Evolutionary conservation across 1,140 invertebrate species (phyloP).

Genomic region (Charaxes varanes): DNA sequence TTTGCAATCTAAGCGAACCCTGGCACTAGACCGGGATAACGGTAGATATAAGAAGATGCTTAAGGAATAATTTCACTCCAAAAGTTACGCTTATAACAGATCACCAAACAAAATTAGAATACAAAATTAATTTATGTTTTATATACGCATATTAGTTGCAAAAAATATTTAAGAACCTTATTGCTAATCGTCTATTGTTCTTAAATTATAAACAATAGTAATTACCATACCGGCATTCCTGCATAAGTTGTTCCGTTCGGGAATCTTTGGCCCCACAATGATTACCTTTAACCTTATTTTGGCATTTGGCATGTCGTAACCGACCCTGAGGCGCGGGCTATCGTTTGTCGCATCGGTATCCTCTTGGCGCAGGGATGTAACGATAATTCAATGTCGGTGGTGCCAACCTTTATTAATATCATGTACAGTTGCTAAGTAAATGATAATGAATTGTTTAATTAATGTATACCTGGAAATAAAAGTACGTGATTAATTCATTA

Average conservation of each 20-base stretch:
- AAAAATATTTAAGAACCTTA: too few species aligned
- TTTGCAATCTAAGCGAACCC: too few species aligned
- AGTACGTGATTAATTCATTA: neutral
- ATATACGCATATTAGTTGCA: too few species aligned
- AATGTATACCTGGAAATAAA: neutral
- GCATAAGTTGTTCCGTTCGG: constrained; percentile 50
- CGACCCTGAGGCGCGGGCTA: constrained; percentile 43
- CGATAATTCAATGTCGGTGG: constrained; percentile 13
- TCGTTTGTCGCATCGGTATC: constrained; percentile 31
- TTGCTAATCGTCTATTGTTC: constrained; percentile 2
- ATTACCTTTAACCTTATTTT: constrained; percentile 71
- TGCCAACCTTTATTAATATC: constrained; percentile 2
- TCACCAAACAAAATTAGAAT: too few species aligned
- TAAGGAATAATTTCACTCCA: too few species aligned
- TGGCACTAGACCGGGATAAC: too few species aligned
- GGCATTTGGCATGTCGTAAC: constrained; percentile 65
- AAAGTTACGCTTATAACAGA: too few species aligned
- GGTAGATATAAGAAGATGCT: too few species aligned
- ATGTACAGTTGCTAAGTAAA: neutral
- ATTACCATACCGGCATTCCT: constrained; percentile 36
- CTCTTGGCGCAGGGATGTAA: constrained; percentile 15
- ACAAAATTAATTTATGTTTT: too few species aligned
- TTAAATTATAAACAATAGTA: constrained; percentile 7
- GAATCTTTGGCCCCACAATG: constrained; percentile 50
- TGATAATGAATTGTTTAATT: neutral